Evolutionary conservation across 2,797 vertebrate species (phyloP), one percentile per base, ranked within the genome.

Genomic region (Petrocephalus schoutedeni): DNA sequence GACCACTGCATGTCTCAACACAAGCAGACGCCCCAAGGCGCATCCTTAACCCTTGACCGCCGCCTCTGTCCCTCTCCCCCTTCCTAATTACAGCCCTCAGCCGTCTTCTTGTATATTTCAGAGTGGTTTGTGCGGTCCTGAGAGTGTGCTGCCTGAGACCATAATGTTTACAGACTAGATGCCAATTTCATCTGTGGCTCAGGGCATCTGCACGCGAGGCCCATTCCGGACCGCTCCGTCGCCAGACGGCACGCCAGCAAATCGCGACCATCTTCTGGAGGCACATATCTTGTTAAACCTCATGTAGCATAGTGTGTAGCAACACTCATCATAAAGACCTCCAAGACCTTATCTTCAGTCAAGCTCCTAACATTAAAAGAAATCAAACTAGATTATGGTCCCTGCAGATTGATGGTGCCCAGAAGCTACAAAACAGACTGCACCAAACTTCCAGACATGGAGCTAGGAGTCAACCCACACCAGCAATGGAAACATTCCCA

Each of bases 41-140:
- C 71, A 57, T 88, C 64, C 90, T 92, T 90, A 90, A 91, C 88
- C 92, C 57, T n/a, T 87, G 58, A 59, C 86, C 28, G 16, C 2
- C 3, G 41, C 7, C 41, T 51, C 49, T 1, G 8, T 41, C 45
- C 41, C 51, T 19, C 49, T 28, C 7, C 54, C 71, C n/a, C 51
- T 4, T 71, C 45, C 86, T 87, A 87, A 87, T 87, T 87, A 87
- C 59, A 87, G 49, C 61, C 49, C 61, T 53, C 41, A 14, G 32
- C 9, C 57, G 3, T 36, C 56, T 86, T 41, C 85, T 86, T 56
- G 16, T 53, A 57, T 85, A 32, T 41, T n/a, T 86, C 9, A 21
- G 56, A 7, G 56, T n/a, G 12, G 59, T 23, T 36, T 54, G 57
- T 71, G 57, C 6, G 49, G 86, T 53, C 41, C 6, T 87, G 59